Percentiles rank a stretch among this genome's conserved stretches.
Conservation (phyloP, 2,797 vertebrate genomes). For the Helicolenus hilgendorfi region DNA sequence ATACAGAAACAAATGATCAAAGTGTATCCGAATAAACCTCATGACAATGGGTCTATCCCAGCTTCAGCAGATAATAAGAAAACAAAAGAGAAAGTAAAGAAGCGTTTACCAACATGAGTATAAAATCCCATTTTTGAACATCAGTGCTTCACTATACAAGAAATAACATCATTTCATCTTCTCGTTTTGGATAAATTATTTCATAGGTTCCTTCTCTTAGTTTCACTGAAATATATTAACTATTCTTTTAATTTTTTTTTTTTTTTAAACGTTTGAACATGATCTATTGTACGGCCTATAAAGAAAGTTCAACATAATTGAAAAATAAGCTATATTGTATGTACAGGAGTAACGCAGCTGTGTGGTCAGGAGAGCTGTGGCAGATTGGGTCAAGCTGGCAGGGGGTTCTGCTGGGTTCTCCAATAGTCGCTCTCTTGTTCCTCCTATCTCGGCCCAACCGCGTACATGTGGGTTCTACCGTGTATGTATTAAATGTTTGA, state of each 20-base stretch:
- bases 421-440: constrained; percentile 38
- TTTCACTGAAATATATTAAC: constrained; percentile 90
- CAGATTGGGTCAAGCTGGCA: constrained; percentile 70
- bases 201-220: constrained; percentile 86
- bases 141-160: constrained; percentile 85
- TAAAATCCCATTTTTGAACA: constrained; percentile 87
- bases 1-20: constrained; percentile 58
- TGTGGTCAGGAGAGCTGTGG: constrained; percentile 77
- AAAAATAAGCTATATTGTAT: constrained; percentile 93
- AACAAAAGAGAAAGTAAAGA: constrained; percentile 71
- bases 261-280: constrained; percentile 77
- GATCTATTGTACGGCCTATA: constrained; percentile 85
- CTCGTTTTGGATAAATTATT: constrained; percentile 89
- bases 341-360: constrained; percentile 87
- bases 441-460: constrained; percentile 50
- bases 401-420: constrained; percentile 64
- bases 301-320: constrained; percentile 89
- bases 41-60: constrained; percentile 83
- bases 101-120: constrained; percentile 81
- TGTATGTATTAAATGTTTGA: constrained; percentile 55
- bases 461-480: constrained; percentile 50
- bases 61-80: constrained; percentile 79
- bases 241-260: constrained; percentile 77
- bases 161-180: constrained; percentile 88
- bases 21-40: constrained; percentile 77